Evolutionary conservation across 2,888 invertebrate genomes (phyloP).

Genomic region (Caenorhabditis drosophilae): DNA sequence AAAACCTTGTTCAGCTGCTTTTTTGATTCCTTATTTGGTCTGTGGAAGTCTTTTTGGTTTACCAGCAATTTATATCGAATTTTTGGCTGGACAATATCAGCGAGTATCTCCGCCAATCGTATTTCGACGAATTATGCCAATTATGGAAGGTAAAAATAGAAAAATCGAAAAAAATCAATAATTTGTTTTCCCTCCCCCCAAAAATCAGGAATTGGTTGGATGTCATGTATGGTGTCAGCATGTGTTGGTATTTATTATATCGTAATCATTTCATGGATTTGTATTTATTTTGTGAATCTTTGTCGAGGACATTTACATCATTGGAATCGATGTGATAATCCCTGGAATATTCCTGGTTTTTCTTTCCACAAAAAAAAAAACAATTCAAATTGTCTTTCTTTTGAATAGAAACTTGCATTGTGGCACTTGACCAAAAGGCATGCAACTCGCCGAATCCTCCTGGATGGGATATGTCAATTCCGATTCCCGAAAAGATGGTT

Average conservation of each 20-base stretch:
- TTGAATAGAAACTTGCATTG: slow-evolving; percentile 7
- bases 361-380: too few relatives aligned
- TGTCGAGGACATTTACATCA: slow-evolving; percentile 3
- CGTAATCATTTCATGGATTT: slow-evolving; percentile 59
- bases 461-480: background rate
- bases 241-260: slow-evolving; percentile 66
- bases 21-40: slow-evolving; percentile 69
- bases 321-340: slow-evolving; percentile 24
- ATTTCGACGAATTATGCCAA: slow-evolving; percentile 15
- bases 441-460: background rate
- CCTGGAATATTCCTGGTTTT: slow-evolving; percentile 41
- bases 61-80: slow-evolving; percentile 68
- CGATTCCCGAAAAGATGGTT: background rate
- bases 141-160: slow-evolving; percentile 17
- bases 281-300: slow-evolving; percentile 44
- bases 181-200: too few relatives aligned
- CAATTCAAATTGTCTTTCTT: too few relatives aligned
- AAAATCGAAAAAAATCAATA: too few relatives aligned
- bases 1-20: slow-evolving; percentile 59
- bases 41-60: slow-evolving; percentile 68
- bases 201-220: slow-evolving; percentile 87
- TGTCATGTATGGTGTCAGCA: slow-evolving; percentile 91
- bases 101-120: slow-evolving; percentile 12
- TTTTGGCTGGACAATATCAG: slow-evolving; percentile 64
- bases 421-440: slow-evolving; percentile 1